phyloP scores from a whole-genome alignment of 2,113 vertebrate genomes.

The Vidua macroura region DNA sequence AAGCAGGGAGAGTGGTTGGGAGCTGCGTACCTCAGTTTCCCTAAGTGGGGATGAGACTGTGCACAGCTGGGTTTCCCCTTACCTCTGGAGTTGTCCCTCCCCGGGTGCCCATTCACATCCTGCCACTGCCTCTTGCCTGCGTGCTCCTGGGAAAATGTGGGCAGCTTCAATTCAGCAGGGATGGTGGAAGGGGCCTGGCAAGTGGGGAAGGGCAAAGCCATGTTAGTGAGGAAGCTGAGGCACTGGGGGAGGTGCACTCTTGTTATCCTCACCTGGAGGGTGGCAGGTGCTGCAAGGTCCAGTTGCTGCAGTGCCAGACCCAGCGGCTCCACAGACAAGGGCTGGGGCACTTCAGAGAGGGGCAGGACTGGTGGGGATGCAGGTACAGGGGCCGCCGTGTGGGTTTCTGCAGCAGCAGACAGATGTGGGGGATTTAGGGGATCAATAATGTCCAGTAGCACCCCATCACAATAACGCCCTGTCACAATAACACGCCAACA shows the following conservation, averaged over 20 bases:
- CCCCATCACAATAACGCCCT: rapidly evolving
- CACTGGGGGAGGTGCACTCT: background rate
- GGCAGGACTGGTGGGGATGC: background rate
- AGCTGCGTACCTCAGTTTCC: background rate
- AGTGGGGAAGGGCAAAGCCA: background rate
- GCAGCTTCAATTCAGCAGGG: background rate
- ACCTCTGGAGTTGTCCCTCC: slow-evolving; percentile 61
- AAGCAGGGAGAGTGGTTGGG: background rate
- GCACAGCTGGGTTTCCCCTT: background rate
- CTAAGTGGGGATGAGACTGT: rapidly evolving
- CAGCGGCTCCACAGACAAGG: rapidly evolving
- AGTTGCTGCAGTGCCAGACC: slow-evolving; percentile 64
- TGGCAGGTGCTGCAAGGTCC: background rate
- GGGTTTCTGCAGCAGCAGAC: background rate
- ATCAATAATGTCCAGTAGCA: rapidly evolving
- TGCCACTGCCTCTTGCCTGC: background rate
- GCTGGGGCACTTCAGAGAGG: background rate
- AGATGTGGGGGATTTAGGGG: background rate
- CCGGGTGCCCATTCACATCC: background rate
- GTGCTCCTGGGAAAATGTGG: background rate
- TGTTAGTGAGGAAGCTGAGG: background rate
- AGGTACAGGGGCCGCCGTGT: slow-evolving; percentile 3
- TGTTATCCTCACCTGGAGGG: slow-evolving; percentile 45
- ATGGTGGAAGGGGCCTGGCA: background rate
- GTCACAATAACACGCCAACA: rapidly evolving